These are phyloP conservation scores for Tetrao urogallus DNA, from an alignment of 2,113 vertebrate species.

Conservation along the genomic window DNA sequence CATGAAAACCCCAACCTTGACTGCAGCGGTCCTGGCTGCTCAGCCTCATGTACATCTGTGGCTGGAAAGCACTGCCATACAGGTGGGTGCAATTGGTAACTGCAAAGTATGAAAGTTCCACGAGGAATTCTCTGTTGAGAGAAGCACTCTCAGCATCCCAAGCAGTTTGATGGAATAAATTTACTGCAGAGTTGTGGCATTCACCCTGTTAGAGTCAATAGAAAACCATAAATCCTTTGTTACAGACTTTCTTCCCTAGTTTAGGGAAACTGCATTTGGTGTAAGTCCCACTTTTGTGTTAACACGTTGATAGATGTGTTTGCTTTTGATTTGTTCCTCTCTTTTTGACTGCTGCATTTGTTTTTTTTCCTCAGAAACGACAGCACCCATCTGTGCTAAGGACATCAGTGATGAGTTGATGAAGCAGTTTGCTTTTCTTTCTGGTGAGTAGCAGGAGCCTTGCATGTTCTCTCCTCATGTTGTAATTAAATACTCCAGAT, in stretches of 20 bases:
- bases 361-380: constrained; percentile 76
- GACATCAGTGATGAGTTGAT: constrained; percentile 90
- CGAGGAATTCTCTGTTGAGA: fast-evolving
- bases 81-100: too few relatives aligned
- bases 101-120: fast-evolving
- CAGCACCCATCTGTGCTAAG: constrained; percentile 81
- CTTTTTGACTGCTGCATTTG: background rate
- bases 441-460: constrained; percentile 81
- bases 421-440: constrained; percentile 93
- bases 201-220: background rate
- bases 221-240: background rate
- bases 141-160: background rate
- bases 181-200: background rate
- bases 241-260: background rate
- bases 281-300: background rate
- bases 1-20: background rate
- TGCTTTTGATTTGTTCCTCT: background rate
- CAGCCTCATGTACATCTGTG: fast-evolving
- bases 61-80: background rate
- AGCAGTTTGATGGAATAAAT: background rate
- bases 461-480: background rate
- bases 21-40: background rate
- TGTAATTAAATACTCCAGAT: constrained; percentile 45
- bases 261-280: background rate
- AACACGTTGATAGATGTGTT: fast-evolving